Evolutionary conservation across 2,797 vertebrate species (phyloP), one percentile per base, ranked within the genome.

Genomic region (Pseudocheirus occidentalis): DNA sequence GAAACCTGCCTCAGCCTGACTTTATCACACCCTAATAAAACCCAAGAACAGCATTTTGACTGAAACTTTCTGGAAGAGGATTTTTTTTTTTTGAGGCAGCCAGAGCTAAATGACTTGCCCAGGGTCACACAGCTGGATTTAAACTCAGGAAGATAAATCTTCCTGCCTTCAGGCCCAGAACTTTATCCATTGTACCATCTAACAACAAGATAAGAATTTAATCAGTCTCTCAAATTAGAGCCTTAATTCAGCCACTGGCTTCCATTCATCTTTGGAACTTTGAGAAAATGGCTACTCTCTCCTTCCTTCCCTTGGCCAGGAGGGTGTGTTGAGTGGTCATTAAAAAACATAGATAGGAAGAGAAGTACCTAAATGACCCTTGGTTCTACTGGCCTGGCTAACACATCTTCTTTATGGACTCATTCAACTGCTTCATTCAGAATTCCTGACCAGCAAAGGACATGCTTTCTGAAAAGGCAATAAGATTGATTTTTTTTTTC

Each of bases 391-490:
- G 93, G 56, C 92, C 59, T 52, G 12, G 55, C 91, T 97, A 73
- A 50, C 92, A 89, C 29, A 66, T 94, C 87, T 90, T 94, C 89
- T 90, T 18, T 34, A 57, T 18, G 29, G 52, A 50, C 90, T 90
- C 52, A 34, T 6, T 54, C 73, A 87, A 50, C 66, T 53, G 66
- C 92, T 97, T 57, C n/a, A 27, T 90, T 96, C 55, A 66, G 90
- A 94, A 92, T 52, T 62, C 73, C 50, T 90, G 73, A 18, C 21
- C 56, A 46, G 40, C 87, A 31, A 29, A 93, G 94, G 57, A 87
- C 27, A 91, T 55, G 55, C 94, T 94, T 92, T 96, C 57, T 73
- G 95, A 94, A 96, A 93, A 28, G 7, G 55, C 95, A 58, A 28
- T 40, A 56, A 57, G 92, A 95, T 55, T 31, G 93, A 92, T 1